These are phyloP conservation scores for Popillia japonica DNA, from an alignment of 1,140 invertebrate species.

Conservation along the genomic window DNA sequence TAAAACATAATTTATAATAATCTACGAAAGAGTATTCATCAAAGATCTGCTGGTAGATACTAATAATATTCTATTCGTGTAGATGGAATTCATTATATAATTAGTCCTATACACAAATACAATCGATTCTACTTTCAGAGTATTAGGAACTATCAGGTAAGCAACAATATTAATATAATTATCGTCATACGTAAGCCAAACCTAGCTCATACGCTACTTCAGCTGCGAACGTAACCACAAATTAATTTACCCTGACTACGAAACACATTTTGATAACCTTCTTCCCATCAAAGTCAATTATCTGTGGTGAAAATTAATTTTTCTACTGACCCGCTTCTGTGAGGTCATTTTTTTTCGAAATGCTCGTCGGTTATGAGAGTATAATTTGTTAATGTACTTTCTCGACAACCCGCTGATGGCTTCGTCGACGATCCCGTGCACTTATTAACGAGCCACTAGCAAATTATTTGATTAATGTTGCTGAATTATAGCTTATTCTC, in stretches of 20 bases:
- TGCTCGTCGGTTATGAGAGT: not conserved
- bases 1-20: no score
- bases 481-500: not conserved
- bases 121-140: no score
- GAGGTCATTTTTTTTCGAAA: not conserved
- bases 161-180: not conserved
- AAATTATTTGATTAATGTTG: constrained; percentile 7
- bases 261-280: not conserved
- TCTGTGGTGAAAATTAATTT: constrained; percentile 10
- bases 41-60: no score
- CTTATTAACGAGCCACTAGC: not conserved
- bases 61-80: no score
- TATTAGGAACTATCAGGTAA: not conserved
- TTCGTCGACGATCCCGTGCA: not conserved
- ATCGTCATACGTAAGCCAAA: not conserved
- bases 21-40: no score
- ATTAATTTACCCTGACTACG: not conserved
- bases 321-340: constrained; percentile 3
- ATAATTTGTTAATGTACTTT: constrained; percentile 16
- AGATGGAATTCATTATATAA: no score
- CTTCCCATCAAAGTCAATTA: not conserved
- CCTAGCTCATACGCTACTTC: not conserved
- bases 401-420: not conserved
- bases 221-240: not conserved
- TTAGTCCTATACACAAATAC: no score